phyloP scores from a whole-genome alignment of 2,797 vertebrate species.

The Lates japonicus region DNA sequence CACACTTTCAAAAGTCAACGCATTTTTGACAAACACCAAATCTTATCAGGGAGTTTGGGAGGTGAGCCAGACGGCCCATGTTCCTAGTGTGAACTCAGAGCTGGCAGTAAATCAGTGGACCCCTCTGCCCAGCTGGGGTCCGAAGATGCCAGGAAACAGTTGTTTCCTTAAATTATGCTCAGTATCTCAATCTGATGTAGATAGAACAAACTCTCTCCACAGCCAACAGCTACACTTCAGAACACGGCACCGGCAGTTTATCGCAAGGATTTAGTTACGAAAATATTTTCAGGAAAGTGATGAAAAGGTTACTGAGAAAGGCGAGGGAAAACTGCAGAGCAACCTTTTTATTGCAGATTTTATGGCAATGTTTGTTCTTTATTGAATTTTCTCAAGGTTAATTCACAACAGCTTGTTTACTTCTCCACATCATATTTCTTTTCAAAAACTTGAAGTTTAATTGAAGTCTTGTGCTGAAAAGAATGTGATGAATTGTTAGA shows the following conservation, averaged over 20 bases:
- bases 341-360: slow-evolving; percentile 48
- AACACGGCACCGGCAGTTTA: slow-evolving; percentile 52
- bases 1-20: background rate
- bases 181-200: slow-evolving; percentile 22
- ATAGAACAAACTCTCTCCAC: slow-evolving; percentile 29
- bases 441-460: slow-evolving; percentile 29
- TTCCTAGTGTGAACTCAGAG: slow-evolving; percentile 5
- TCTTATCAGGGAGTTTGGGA: slow-evolving; percentile 51
- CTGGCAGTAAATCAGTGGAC: slow-evolving; percentile 41
- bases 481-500: slow-evolving; percentile 15
- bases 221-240: slow-evolving; percentile 64
- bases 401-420: slow-evolving; percentile 52
- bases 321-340: slow-evolving; percentile 2
- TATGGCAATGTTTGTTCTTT: slow-evolving; percentile 24
- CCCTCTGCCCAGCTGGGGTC: slow-evolving; percentile 29
- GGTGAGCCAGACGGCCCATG: slow-evolving; percentile 34
- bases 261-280: slow-evolving; percentile 44
- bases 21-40: slow-evolving; percentile 44
- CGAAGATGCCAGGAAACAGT: slow-evolving; percentile 76
- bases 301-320: slow-evolving; percentile 58
- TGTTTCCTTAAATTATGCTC: slow-evolving; percentile 76
- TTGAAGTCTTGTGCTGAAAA: slow-evolving; percentile 33
- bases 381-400: slow-evolving; percentile 59
- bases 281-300: slow-evolving; percentile 60
- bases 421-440: slow-evolving; percentile 14